Evolutionary conservation across 2,113 vertebrate genomes (phyloP), one percentile per base, ranked within the genome.

Genomic region (Pipra filicauda): DNA sequence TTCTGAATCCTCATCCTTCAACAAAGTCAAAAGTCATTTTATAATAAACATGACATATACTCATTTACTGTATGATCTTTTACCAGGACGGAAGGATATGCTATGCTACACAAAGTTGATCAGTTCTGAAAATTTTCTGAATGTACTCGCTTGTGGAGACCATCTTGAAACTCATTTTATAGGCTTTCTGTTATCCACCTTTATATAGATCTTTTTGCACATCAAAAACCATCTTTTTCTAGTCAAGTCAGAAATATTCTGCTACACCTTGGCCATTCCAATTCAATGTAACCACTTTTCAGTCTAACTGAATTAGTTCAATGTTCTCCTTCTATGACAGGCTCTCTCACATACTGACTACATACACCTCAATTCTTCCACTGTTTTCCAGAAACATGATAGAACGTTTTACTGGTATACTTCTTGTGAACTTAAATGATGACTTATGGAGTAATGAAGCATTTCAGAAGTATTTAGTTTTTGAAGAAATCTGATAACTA

Each of bases 1-100:
- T 62, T 98, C 97, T 85, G 97, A 95, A 89, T 98, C 97, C 37
- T 94, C 95, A 65, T 98, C 97, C 98, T 98, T 97, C 78, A 97
- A 93, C 26, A 84, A 79, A 95, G 88, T 77, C 24, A 39, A 10
- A 88, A 91, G 59, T 67, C 31, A 85, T 77, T 95, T 92, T 58
- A 41, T 43, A 9, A 71, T 64, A 78, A 88, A 49, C 12, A 72
- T 13, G 51, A 72, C 7, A 82, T 17, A 75, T 8, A 79, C 28
- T 55, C 3, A 59, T 43, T 64, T 71, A 43, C 8, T 71, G 22
- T 12, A n/a, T 58, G n/a, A 35, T 73, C 44, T 69, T 79, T 89
- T 51, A 59, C 7, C 3, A 64, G 30, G 12, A 44, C 23, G 13
- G 39, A 89, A 85, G 44, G 19, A 59, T 27, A 18, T n/a, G 48